Evolutionary conservation across 2,113 vertebrate species (phyloP).

Genomic region (Laticauda laticaudata): DNA sequence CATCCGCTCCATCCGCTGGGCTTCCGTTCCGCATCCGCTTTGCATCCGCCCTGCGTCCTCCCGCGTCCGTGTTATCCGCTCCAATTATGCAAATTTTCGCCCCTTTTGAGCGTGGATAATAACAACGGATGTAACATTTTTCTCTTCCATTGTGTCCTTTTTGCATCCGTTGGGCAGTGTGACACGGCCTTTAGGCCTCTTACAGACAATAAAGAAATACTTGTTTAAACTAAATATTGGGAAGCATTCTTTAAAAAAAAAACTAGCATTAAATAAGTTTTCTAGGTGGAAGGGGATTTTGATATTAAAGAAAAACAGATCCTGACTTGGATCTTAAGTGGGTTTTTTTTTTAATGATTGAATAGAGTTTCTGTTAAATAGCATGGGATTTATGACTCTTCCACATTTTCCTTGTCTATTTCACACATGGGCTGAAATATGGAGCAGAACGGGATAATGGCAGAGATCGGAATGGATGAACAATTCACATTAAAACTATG

Average conservation of each 20-base stretch:
- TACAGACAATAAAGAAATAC: neutral
- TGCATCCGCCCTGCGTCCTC: no score
- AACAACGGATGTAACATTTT: no score
- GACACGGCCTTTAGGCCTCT: no score
- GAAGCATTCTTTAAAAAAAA: neutral
- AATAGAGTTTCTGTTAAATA: neutral
- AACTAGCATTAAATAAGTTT: neutral
- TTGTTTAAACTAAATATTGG: neutral
- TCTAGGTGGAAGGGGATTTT: neutral
- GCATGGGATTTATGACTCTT: neutral
- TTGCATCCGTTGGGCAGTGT: no score
- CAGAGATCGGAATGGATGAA: neutral
- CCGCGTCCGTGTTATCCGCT: no score
- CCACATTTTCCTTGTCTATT: neutral
- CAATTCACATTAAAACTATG: neutral
- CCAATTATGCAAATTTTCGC: no score
- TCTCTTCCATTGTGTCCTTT: no score
- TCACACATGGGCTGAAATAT: neutral
- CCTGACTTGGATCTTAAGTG: neutral
- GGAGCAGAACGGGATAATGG: neutral
- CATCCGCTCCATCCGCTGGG: no score
- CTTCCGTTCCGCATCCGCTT: no score
- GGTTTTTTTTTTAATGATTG: neutral
- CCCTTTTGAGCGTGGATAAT: no score
- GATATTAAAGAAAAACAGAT: neutral